Base-by-base conservation (phyloP, 2,888 invertebrate genomes). In the Stenurella melanura region DNA sequence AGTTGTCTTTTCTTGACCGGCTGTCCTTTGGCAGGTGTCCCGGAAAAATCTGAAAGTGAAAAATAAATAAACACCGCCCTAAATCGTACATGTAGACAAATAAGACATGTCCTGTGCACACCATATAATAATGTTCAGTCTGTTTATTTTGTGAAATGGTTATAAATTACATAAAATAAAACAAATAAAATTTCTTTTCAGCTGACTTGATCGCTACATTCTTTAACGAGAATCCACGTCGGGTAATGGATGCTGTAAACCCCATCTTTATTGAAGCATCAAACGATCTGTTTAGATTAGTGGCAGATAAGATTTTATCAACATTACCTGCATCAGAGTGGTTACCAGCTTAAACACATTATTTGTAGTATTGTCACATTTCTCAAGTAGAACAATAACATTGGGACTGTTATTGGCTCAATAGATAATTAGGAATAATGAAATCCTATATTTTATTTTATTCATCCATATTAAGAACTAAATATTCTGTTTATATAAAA, bases 251-350 rank as follows among this genome's bases (percentile, higher is more conserved):
- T 80, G 93, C 94, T 66, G 89, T 94, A 56, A 93, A 91, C 85
- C 95, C 95, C 0, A 92, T 95, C 56, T 92, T 94, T 63, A 93
- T 94, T 71, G 94, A 94, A 81, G 93, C 93, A 0, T 90, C 91
- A 0, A 92, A 92, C 0, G 92, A 93, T 9, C 91, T 94, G 60
- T 90, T 92, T 79, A 92, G 92, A 83, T 91, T 92, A 1, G 90
- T 93, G 82, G 87, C 91, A 64, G 92, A 93, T 83, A 92, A 93
- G 87, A 90, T 93, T 57, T 88, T 94, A 12, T 90, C 91, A 6
- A 90, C 88, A 10, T 90, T 94, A 74, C 93, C 93, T 10, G 90
- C 93, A 19, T 91, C 91, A 0, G 93, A 94, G 84, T 87, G 93
- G 54, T 86, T 93, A 9, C 90, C 90, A 12, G 91, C 91, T 72